phyloP scores from a whole-genome alignment of 2,113 vertebrate species.

The Neogobius melanostomus region DNA sequence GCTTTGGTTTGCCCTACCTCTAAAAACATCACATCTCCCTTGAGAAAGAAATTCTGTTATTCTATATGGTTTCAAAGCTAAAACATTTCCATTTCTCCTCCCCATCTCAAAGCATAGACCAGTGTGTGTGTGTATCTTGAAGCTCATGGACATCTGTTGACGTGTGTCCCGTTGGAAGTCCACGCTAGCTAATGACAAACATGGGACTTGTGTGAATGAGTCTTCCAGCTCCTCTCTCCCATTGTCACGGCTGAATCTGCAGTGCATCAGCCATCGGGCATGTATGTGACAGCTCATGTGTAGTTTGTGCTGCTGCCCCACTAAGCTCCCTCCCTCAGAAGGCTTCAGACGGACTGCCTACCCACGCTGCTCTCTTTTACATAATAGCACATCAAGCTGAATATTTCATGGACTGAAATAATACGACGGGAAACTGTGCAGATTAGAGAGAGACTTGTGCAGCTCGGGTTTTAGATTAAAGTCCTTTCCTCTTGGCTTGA shows the following conservation, averaged over 20 bases:
- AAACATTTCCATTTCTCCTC: background rate
- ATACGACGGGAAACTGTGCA: slow-evolving; percentile 16
- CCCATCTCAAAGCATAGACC: background rate
- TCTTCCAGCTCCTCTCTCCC: background rate
- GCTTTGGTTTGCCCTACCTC: too few species aligned
- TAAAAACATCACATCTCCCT: too few species aligned
- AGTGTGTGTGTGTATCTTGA: background rate
- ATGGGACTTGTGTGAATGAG: background rate
- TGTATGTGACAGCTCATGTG: slow-evolving; percentile 12
- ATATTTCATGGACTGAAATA: slow-evolving; percentile 39
- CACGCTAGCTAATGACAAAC: background rate
- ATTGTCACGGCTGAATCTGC: slow-evolving; percentile 16
- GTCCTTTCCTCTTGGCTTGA: slow-evolving; percentile 21
- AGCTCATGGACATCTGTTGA: background rate
- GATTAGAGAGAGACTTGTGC: background rate
- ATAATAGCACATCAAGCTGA: slow-evolving; percentile 28
- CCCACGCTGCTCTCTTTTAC: slow-evolving; percentile 25
- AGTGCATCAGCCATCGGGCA: slow-evolving; percentile 29
- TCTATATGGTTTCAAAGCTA: background rate
- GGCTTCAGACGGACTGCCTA: slow-evolving; percentile 13
- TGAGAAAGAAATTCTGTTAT: too few species aligned
- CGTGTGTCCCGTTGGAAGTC: background rate
- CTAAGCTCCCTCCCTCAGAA: slow-evolving; percentile 8
- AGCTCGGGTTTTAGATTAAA: slow-evolving; percentile 3
- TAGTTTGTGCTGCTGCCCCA: slow-evolving; percentile 24